Evolutionary conservation across 2,113 vertebrate genomes (phyloP).

Genomic region (Dendropsophus ebraccatus): DNA sequence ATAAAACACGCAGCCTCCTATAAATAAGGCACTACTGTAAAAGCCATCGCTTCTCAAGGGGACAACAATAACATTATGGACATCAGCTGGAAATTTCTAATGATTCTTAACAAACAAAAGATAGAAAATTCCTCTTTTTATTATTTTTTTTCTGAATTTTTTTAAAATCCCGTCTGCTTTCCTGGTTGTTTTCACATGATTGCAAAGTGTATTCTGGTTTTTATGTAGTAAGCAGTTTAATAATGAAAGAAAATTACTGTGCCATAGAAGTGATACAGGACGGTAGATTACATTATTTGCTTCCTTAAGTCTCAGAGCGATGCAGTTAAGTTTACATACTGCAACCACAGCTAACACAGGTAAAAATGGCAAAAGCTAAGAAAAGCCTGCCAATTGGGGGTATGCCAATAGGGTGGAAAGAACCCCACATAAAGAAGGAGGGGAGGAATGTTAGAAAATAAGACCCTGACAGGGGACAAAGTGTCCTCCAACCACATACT

Average conservation of each 20-base stretch:
- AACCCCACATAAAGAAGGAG: no score
- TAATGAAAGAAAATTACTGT: constrained; percentile 1
- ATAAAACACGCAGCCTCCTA: constrained; percentile 42
- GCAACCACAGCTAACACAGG: no score
- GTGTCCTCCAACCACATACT: no score
- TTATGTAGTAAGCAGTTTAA: constrained; percentile 42
- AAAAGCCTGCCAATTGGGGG: no score
- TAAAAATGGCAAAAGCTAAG: no score
- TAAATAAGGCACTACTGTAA: constrained; percentile 50
- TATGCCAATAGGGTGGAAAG: no score
- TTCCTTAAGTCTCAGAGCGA: neutral
- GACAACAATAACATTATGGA: constrained; percentile 56
- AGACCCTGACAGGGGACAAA: no score
- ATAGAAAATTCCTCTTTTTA: neutral
- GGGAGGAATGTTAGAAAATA: no score
- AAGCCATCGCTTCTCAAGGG: constrained; percentile 52
- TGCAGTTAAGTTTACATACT: neutral
- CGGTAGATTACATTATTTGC: neutral
- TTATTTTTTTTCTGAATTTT: constrained; percentile 16
- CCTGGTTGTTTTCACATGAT: constrained; percentile 24
- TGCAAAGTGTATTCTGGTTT: constrained; percentile 33
- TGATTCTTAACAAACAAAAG: constrained; percentile 45
- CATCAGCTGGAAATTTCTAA: constrained; percentile 52
- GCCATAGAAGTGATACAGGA: neutral
- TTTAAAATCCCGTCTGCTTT: constrained; percentile 21